Percentiles rank a stretch among this genome's conserved stretches.
These are phyloP conservation scores for Elegia similella DNA, from an alignment of 2,888 invertebrate genomes.

Conservation along the genomic window DNA sequence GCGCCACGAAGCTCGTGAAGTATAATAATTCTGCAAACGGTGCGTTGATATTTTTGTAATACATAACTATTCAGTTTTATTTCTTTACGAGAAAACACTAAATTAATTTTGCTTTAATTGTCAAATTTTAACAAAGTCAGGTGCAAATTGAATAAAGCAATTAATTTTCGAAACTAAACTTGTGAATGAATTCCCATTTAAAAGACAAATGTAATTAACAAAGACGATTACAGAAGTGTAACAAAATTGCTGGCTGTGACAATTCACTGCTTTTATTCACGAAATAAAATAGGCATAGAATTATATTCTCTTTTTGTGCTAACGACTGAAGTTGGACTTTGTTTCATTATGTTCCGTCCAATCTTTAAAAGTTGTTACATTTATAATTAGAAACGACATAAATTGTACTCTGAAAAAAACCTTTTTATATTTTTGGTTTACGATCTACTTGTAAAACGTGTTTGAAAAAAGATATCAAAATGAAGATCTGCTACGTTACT, in stretches of 20 bases:
- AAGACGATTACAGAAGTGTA: background rate
- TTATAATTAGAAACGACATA: background rate
- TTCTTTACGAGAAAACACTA: too few relatives aligned
- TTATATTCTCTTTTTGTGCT: constrained; percentile 4
- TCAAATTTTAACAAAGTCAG: too few relatives aligned
- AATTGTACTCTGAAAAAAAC: background rate
- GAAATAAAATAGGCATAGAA: constrained; percentile 7
- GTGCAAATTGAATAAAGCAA: background rate
- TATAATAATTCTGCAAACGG: too few relatives aligned
- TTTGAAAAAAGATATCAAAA: too few relatives aligned
- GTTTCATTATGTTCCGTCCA: background rate
- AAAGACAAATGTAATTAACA: constrained; percentile 8
- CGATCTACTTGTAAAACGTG: too few relatives aligned
- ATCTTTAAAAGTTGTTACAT: constrained; percentile 5
- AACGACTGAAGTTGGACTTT: constrained; percentile 10
- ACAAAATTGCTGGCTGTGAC: background rate
- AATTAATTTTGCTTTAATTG: too few relatives aligned
- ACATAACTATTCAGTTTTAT: too few relatives aligned
- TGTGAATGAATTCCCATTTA: constrained; percentile 16
- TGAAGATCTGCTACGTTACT: too few relatives aligned
- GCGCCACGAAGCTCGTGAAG: too few relatives aligned
- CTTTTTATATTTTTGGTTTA: too few relatives aligned
- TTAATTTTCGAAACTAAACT: constrained; percentile 7
- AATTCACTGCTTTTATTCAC: background rate
- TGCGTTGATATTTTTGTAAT: too few relatives aligned